Conservation (phyloP, 2,113 vertebrate species). For the Caretta caretta region DNA sequence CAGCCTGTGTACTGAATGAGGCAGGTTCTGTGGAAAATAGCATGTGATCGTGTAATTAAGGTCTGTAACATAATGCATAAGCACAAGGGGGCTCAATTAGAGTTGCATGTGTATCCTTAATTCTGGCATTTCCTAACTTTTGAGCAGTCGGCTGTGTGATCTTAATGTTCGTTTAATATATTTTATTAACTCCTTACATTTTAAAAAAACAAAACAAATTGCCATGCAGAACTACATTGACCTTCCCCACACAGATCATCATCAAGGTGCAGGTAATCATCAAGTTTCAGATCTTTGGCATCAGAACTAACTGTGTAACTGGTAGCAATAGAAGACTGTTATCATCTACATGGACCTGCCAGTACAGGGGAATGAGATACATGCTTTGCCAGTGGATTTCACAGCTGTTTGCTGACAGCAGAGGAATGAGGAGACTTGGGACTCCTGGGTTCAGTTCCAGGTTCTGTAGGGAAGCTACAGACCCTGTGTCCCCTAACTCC, state of each 20-base stretch:
- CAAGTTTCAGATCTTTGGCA: no score
- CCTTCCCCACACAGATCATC: neutral
- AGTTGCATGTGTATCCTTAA: neutral
- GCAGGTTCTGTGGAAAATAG: neutral
- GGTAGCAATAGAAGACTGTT: neutral
- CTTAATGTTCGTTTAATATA: neutral
- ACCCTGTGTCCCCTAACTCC: neutral
- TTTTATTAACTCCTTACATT: no score
- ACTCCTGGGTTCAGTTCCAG: neutral
- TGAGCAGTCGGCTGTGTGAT: neutral
- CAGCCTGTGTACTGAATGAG: neutral
- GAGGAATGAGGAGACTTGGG: neutral
- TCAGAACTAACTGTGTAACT: neutral
- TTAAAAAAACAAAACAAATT: neutral
- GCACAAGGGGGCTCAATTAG: no score
- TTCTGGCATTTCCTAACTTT: neutral
- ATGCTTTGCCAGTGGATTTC: no score
- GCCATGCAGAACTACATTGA: neutral
- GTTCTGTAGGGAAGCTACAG: neutral
- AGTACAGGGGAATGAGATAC: neutral
- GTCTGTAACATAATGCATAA: neutral
- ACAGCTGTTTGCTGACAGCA: neutral
- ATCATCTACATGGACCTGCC: neutral
- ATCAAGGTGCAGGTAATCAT: no score
- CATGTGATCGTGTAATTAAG: neutral